phyloP scores from a whole-genome alignment of 2,888 invertebrate species.

The Anticlea derivata region DNA sequence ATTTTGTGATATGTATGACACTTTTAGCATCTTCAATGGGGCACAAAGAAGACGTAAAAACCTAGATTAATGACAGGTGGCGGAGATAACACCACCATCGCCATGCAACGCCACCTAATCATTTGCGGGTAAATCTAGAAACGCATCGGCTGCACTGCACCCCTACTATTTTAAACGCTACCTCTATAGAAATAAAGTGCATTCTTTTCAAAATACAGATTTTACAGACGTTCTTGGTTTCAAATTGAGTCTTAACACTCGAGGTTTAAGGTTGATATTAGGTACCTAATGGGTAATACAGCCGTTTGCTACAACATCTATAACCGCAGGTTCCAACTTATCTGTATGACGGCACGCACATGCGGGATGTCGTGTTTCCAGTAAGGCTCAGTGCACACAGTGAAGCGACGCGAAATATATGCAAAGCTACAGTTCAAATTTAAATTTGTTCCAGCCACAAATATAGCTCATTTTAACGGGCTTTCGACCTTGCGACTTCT shows the following conservation, averaged over 20 bases:
- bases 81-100: slow-evolving; percentile 20
- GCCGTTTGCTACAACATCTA: slow-evolving; percentile 13
- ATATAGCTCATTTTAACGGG: slow-evolving; percentile 5
- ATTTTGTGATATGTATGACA: background rate
- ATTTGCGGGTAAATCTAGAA: slow-evolving; percentile 13
- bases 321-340: slow-evolving; percentile 22
- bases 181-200: slow-evolving; percentile 3
- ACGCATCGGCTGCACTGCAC: slow-evolving; percentile 17
- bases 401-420: slow-evolving; percentile 12
- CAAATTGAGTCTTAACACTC: slow-evolving; percentile 3
- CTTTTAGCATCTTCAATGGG: too few relatives aligned
- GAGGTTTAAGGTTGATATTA: slow-evolving; percentile 7
- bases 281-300: background rate
- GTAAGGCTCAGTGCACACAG: slow-evolving; percentile 17
- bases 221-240: background rate
- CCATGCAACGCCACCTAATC: slow-evolving; percentile 10
- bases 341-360: slow-evolving; percentile 24
- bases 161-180: slow-evolving; percentile 9
- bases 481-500: background rate
- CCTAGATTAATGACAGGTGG: slow-evolving; percentile 16
- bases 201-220: background rate
- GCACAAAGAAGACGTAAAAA: background rate
- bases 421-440: slow-evolving; percentile 17
- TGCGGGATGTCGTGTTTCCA: slow-evolving; percentile 19
- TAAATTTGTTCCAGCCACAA: slow-evolving; percentile 4